phyloP scores from a whole-genome alignment of 2,797 vertebrate species.

The Thamnophis elegans region DNA sequence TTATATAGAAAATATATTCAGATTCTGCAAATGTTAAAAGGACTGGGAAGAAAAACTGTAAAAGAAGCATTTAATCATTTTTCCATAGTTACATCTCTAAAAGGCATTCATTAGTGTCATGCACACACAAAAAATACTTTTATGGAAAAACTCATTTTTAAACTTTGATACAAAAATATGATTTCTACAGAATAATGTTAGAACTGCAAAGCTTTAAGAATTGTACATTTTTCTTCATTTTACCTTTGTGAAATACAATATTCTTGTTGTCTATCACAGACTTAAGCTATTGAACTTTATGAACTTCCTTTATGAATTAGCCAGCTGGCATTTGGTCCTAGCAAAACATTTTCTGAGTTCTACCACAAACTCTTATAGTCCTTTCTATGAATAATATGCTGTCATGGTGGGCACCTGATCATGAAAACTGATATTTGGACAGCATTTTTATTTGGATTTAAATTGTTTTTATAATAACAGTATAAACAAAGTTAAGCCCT shows the following conservation, averaged over 20 bases:
- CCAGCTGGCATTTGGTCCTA: slow-evolving; percentile 59
- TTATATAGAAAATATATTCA: background rate
- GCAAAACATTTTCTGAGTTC: slow-evolving; percentile 61
- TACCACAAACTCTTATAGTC: slow-evolving; percentile 55
- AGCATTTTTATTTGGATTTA: slow-evolving; percentile 66
- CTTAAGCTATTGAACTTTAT: slow-evolving; percentile 54
- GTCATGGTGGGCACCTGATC: slow-evolving; percentile 61
- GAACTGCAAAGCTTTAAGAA: slow-evolving; percentile 16
- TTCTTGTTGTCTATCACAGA: slow-evolving; percentile 44
- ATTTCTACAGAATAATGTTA: background rate
- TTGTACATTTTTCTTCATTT: slow-evolving; percentile 32
- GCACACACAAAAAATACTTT: background rate
- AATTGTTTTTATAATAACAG: slow-evolving; percentile 65
- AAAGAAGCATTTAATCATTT: background rate
- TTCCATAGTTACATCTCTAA: background rate
- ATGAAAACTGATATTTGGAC: slow-evolving; percentile 60
- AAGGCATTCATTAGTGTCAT: background rate
- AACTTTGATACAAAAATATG: background rate
- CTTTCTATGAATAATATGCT: slow-evolving; percentile 59
- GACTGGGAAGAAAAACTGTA: background rate
- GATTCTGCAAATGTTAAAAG: background rate
- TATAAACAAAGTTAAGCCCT: slow-evolving; percentile 60
- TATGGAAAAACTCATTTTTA: background rate
- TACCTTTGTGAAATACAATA: slow-evolving; percentile 52
- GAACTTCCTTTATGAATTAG: slow-evolving; percentile 58